Evolutionary conservation across 2,113 vertebrate species (phyloP).

Genomic region (Chlorodrepanis virens): DNA sequence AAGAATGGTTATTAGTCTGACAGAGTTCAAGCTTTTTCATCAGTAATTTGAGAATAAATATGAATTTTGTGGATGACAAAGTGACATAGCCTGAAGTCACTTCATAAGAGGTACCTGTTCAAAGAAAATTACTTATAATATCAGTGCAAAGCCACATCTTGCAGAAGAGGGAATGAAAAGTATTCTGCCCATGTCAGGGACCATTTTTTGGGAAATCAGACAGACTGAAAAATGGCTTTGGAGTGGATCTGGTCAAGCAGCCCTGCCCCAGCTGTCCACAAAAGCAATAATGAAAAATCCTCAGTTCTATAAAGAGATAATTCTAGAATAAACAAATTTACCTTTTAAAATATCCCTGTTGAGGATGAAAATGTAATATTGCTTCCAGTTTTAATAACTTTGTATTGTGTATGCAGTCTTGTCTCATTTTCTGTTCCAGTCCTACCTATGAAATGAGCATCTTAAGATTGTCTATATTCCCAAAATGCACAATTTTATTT

Average conservation of each 20-base stretch:
- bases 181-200: fast-evolving
- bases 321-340: neutral
- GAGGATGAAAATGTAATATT: neutral
- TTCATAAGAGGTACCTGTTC: neutral
- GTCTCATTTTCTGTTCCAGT: neutral
- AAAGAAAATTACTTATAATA: neutral
- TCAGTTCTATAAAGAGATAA: neutral
- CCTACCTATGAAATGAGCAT: neutral
- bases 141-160: neutral
- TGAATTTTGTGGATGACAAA: neutral
- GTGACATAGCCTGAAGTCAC: neutral
- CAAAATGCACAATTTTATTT: neutral
- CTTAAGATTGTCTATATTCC: neutral
- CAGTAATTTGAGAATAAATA: neutral
- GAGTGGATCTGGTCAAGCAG: neutral
- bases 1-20: neutral
- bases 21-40: neutral
- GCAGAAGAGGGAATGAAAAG: neutral
- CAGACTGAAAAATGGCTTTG: neutral
- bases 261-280: neutral
- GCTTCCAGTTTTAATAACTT: neutral
- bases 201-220: neutral
- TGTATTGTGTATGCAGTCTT: neutral
- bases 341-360: neutral
- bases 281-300: neutral